Percentiles rank a stretch among this genome's conserved stretches.
These are phyloP conservation scores for Noctuana brunneofusca DNA, from an alignment of 2,888 invertebrate genomes.

Conservation along the genomic window DNA sequence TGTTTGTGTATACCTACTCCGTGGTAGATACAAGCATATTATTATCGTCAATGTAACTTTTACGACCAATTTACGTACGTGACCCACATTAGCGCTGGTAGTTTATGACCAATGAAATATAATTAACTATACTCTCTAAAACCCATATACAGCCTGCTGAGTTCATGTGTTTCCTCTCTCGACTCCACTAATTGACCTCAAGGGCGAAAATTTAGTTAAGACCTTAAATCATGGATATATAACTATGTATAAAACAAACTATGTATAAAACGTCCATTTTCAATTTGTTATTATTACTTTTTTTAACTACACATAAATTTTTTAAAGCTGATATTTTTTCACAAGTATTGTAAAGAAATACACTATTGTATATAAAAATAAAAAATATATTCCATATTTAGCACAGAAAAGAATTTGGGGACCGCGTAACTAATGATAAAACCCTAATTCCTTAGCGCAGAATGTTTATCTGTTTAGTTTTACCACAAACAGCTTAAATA, in stretches of 20 bases:
- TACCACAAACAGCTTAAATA: slow-evolving; percentile 45
- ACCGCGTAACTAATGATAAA: too few species aligned
- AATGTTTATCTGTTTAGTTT: slow-evolving; percentile 20
- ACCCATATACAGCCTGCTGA: background rate
- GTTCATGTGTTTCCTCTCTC: background rate
- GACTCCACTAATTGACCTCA: background rate
- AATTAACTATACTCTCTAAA: slow-evolving; percentile 8
- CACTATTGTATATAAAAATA: too few species aligned
- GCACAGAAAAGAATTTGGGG: too few species aligned
- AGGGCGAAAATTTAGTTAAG: background rate
- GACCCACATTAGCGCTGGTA: slow-evolving; percentile 5
- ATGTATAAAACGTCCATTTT: too few species aligned
- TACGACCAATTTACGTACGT: slow-evolving; percentile 9
- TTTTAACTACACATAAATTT: too few species aligned
- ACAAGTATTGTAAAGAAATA: too few species aligned
- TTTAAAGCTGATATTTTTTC: too few species aligned
- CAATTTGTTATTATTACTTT: too few species aligned
- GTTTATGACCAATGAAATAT: slow-evolving; percentile 16
- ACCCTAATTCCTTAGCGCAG: background rate
- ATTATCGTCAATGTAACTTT: background rate
- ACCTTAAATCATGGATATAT: background rate
- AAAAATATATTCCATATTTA: too few species aligned
- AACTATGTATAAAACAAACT: too few species aligned
- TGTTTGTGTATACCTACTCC: too few species aligned
- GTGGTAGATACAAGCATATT: too few species aligned